Base-by-base conservation (phyloP, 2,113 vertebrate species). In the Empidonax alnorum region DNA sequence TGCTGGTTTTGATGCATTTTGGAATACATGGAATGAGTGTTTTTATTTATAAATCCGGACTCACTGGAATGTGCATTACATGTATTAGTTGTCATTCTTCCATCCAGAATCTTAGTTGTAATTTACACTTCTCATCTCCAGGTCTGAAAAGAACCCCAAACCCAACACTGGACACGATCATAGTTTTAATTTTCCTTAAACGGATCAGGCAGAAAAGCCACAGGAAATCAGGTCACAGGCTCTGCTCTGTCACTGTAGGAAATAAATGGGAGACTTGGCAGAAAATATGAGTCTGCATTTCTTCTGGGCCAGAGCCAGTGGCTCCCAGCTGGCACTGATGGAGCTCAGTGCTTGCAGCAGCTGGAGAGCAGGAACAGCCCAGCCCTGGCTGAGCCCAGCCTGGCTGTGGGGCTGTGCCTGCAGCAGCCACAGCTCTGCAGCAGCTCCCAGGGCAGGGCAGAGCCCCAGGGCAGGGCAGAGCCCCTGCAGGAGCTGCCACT, bases 181-280 rank as follows among this genome's bases (percentile, higher is more conserved):
- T 78, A 69, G 72, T 50, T 91, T 79, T 75, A 79, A 66, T 86
- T 91, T 91, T 89, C 50, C 56, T 92, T 79, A 22, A 71, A 41
- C 56, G 55, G 72, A 50, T 47, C 61, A 61, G 61, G 50, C 88
- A 69, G 91, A 89, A 78, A 75, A 93, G 53, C 63, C 65, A 63
- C 28, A 69, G 61, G 80, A 67, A 77, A 82, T 35, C n/a, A 82
- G 87, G 81, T 69, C 67, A 69, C 61, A 61, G 84, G 72, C 84
- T 69, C 3, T 50, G 55, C 66, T 74, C 75, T 93, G 80, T 72
- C 78, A 61, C 80, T 56, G 37, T 39, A 47, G 89, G 75, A 66
- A 85, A 89, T 67, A 77, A 89, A 92, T 33, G 49, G 59, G 75
- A 68, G 59, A 85, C 20, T 49, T 85, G 91, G 87, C 91, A 93